Base-by-base conservation (phyloP, 2,797 vertebrate genomes). In the Ataeniobius toweri region DNA sequence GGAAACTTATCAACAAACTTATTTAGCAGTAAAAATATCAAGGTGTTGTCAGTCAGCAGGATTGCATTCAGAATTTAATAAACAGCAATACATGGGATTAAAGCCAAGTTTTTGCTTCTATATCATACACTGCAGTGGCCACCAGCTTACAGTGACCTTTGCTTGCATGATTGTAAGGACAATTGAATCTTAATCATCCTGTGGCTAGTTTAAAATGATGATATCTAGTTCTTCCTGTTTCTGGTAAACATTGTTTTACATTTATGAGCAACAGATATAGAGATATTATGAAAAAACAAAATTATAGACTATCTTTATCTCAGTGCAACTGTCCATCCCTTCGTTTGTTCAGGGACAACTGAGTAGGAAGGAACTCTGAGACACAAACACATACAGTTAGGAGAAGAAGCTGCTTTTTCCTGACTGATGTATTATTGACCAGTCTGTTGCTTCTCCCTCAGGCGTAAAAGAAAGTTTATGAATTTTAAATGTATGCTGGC, bases 121-220 rank as follows among this genome's bases (percentile, higher is more conserved):
- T 46, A 16, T 46, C 80, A 50, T 53, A 71, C 75, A 79, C 56
- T 81, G 76, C 78, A 4, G 50, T 69, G 16, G 50, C 78, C 83
- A 83, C 53, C 78, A 88, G 86, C 67, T 73, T 41, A 26, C 28
- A 1, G 16, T 76, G 88, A 92, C 92, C 90, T 94, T 94, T 92
- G 77, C 76, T 71, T 78, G 86, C 75, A 65, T 79, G 79, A 89
- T 88, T 84, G 89, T 81, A 75, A 79, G 76, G 85, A 82, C 89
- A 92, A 93, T 88, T 86, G 26, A 85, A 91, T 91, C 14, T 77
- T 88, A 87, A 88, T 86, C 61, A 89, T 88, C 81, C 76, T 51
- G 31, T 46, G 53, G 61, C 44, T 85, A 88, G 87, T 81, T 67
- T 55, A 48, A 48, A 87, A 74, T 61, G 68, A 80, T 76, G 67